These are phyloP conservation scores for Mesitornis unicolor DNA, from an alignment of 2,113 vertebrate genomes.

Conservation along the genomic window DNA sequence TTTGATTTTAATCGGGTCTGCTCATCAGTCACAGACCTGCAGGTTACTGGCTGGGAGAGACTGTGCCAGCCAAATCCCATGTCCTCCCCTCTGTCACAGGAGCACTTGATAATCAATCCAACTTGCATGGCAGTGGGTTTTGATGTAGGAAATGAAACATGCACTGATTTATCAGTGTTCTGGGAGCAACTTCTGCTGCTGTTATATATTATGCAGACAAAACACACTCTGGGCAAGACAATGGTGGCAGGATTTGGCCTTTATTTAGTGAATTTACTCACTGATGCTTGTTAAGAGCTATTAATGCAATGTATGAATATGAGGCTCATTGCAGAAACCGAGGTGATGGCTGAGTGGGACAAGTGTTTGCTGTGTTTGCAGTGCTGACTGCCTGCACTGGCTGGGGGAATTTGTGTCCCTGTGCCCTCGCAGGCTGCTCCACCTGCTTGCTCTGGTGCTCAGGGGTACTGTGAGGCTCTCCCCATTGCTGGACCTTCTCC, in stretches of 20 bases:
- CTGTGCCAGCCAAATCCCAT: not conserved
- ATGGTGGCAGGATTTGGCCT: not conserved
- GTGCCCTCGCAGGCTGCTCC: not conserved
- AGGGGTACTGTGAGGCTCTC: not conserved
- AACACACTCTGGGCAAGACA: not conserved
- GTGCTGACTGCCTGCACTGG: not conserved
- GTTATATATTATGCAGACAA: not conserved
- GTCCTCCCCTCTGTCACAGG: not conserved
- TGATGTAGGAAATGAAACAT: not conserved
- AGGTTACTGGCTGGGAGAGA: not conserved
- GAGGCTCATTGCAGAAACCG: not conserved
- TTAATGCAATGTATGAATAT: not conserved
- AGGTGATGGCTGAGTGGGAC: not conserved
- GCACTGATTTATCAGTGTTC: not conserved
- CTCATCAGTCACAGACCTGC: not conserved
- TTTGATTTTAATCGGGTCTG: not conserved
- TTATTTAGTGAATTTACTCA: not conserved
- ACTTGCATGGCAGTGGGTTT: not conserved
- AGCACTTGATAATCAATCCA: not conserved
- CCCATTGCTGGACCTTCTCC: not conserved
- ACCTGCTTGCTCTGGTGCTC: not conserved
- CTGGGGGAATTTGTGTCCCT: rapidly evolving
- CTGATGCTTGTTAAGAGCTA: not conserved
- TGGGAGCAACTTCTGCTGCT: not conserved
- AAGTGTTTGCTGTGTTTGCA: not conserved